Base-by-base conservation (phyloP, 2,113 vertebrate species). In the Phylloscopus whistleri region DNA sequence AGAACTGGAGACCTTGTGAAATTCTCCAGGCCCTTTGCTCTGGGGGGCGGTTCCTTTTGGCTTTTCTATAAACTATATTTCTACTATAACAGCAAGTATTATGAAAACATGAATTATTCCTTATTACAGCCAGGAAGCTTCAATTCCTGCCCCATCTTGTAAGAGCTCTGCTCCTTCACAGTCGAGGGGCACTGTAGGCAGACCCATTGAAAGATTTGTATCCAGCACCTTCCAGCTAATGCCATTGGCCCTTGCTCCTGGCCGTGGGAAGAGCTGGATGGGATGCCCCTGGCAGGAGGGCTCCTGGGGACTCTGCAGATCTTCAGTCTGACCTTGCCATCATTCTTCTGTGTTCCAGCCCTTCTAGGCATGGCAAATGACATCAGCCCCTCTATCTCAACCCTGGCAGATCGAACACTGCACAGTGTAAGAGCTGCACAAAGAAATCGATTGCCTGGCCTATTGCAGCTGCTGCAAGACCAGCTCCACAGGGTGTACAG, bases 111-210 rank as follows among this genome's bases (percentile, higher is more conserved):
- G n/a, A n/a, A n/a, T n/a, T n/a, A n/a, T n/a, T n/a, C n/a, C n/a
- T n/a, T n/a, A n/a, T n/a, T n/a, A n/a, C n/a, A 37, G 7, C 11
- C 41, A 69, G 31, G 14, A 48, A 39, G 20, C 21, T 37, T n/a
- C 23, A 56, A 23, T 56, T 52, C 43, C 64, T 77, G 43, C 4
- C n/a, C 67, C 4, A 7, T 35, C 16, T 21, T 10, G 6, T 39
- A 56, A 51, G 55, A 48, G 6, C 43, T 63, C 55, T 41, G 43
- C 18, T 51, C 10, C 28, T 39, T 7, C 14, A 7, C 5, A 3
- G 35, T 8, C 0, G 1, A 73, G 13, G 13, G n/a, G 4, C 5
- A 4, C 18, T 4, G 13, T 7, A 49, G 44, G 30, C 39, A 55
- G 53, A 60, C 70, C 16, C 55, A n/a, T n/a, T n/a, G 23, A 82